Base-by-base conservation (phyloP, 2,113 vertebrate genomes). In the Turnix velox region DNA sequence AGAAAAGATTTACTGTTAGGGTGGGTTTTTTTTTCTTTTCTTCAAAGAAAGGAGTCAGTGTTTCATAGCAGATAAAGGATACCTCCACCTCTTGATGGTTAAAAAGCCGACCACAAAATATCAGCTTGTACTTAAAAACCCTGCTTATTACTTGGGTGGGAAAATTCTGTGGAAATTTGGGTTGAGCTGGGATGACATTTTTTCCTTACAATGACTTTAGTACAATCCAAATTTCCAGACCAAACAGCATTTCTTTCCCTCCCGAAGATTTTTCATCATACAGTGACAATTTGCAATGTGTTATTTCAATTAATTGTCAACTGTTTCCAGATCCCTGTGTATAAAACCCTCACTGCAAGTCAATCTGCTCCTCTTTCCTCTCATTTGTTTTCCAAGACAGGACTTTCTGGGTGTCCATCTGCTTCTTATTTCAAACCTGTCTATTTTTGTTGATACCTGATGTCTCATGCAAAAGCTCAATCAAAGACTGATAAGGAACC, bases 281-380 rank as follows among this genome's bases (percentile, higher is more conserved):
- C 94, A 35, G 97, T 92, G 94, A 97, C 96, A 97, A 93, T 97
- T 97, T 97, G 96, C 93, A 97, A 94, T 94, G 89, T 96, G 95
- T 93, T 94, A 95, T 95, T 96, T 96, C 95, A 96, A 97, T 97
- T 96, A 97, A 96, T 94, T 74, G 96, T 96, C 94, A 96, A 93
- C 96, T 96, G 42, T 96, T 97, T 97, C 96, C 96, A 96, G 96
- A 90, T 93, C 96, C 73, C 86, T 71, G 91, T 91, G 90, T 92
- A 93, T 93, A 95, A 97, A 96, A 83, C 92, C 68, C 10, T 89
- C 90, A 10, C 91, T 94, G 76, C 55, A 58, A 78, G 76, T 91
- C 91, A 68, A 90, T 94, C 92, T 48, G 79, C 93, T 96, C 92
- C 92, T 91, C 88, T 91, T 93, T 83, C 92, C 90, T 88, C 71